Evolutionary conservation across 2,888 invertebrate species (phyloP).

Genomic region (Venusia cambrica): DNA sequence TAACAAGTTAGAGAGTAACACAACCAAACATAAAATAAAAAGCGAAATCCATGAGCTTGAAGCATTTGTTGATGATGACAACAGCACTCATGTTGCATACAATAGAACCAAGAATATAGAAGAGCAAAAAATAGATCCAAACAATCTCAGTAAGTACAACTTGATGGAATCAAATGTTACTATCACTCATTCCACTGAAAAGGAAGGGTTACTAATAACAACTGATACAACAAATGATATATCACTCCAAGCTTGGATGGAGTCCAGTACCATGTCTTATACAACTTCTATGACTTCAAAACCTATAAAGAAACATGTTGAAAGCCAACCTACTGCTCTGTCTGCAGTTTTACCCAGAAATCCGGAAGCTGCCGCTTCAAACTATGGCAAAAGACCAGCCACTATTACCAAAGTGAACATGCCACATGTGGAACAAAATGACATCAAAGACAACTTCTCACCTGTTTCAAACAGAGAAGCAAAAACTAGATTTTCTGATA

Average conservation of each 20-base stretch:
- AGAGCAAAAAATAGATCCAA: slow-evolving; percentile 63
- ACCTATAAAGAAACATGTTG: slow-evolving; percentile 56
- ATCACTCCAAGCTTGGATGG: slow-evolving; percentile 65
- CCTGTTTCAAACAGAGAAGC: slow-evolving; percentile 65
- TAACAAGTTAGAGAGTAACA: slow-evolving; percentile 49
- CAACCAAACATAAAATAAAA: slow-evolving; percentile 62
- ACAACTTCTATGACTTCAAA: slow-evolving; percentile 48
- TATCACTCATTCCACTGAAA: slow-evolving; percentile 68
- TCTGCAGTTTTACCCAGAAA: slow-evolving; percentile 83
- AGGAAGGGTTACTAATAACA: slow-evolving; percentile 66
- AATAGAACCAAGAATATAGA: slow-evolving; percentile 70
- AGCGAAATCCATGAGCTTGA: slow-evolving; percentile 71
- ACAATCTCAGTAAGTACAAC: slow-evolving; percentile 64
- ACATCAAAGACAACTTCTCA: slow-evolving; percentile 53
- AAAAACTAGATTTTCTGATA: slow-evolving; percentile 65
- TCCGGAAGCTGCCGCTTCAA: slow-evolving; percentile 54
- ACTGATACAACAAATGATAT: slow-evolving; percentile 71
- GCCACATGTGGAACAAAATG: slow-evolving; percentile 59
- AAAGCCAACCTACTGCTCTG: slow-evolving; percentile 73
- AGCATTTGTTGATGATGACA: slow-evolving; percentile 63
- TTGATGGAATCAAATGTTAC: slow-evolving; percentile 71
- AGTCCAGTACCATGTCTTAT: slow-evolving; percentile 58
- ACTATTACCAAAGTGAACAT: slow-evolving; percentile 70
- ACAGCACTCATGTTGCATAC: slow-evolving; percentile 64
- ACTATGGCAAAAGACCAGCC: slow-evolving; percentile 60